Evolutionary conservation across 2,888 invertebrate species (phyloP).

Genomic region (Drosophila picticornis): DNA sequence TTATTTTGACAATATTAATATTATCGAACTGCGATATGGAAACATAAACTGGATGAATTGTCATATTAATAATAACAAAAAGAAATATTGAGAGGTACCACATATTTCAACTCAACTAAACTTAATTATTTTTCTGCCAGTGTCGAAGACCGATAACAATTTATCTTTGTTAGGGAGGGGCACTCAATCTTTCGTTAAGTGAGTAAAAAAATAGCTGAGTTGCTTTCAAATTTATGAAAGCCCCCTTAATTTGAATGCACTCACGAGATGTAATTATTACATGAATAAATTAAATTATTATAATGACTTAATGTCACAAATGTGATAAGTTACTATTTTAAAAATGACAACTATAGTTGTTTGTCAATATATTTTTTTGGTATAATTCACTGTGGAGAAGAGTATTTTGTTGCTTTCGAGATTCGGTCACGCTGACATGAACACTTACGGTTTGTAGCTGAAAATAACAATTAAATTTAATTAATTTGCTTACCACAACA

Average conservation of each 20-base stretch:
- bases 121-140: background rate
- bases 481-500: slow-evolving; percentile 51
- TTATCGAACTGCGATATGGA: background rate
- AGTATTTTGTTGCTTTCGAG: slow-evolving; percentile 4
- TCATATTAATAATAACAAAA: background rate
- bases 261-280: no score
- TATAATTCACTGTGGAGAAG: background rate
- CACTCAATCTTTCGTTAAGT: slow-evolving; percentile 9
- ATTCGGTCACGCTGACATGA: slow-evolving; percentile 60
- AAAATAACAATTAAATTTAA: slow-evolving; percentile 52
- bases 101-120: background rate
- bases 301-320: background rate
- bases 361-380: background rate
- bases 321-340: background rate
- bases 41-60: background rate
- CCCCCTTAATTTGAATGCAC: no score
- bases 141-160: slow-evolving; percentile 1
- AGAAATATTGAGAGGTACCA: no score
- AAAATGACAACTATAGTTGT: background rate
- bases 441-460: slow-evolving; percentile 78
- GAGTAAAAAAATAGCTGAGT: background rate
- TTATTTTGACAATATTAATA: background rate
- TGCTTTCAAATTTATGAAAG: background rate
- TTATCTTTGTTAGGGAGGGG: background rate
- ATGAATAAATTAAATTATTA: no score